A percentile compares a stretch with the other conserved stretches of the same genome.
Conservation (phyloP, 1,140 invertebrate genomes). For the Aphaenogaster floridana region DNA sequence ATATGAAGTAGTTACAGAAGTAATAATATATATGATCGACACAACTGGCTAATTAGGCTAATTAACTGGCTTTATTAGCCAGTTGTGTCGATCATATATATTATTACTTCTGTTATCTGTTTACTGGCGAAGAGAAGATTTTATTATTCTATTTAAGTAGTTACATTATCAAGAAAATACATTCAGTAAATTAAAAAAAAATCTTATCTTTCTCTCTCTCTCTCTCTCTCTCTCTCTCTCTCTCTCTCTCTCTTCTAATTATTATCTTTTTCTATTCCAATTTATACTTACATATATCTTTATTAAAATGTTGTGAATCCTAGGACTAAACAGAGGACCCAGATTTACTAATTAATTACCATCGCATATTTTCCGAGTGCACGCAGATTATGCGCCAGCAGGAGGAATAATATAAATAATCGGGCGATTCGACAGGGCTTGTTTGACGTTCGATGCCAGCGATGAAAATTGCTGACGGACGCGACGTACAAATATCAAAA, state of each 20-base stretch:
- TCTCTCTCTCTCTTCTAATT: background rate
- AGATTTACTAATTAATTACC: background rate
- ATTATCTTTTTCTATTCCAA: background rate
- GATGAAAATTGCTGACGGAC: conserved; percentile 63
- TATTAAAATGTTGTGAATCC: background rate
- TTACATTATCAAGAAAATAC: background rate
- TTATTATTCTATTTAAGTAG: too few species aligned
- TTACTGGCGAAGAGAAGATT: too few species aligned
- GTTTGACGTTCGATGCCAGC: background rate
- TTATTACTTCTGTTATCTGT: too few species aligned
- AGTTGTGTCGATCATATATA: too few species aligned
- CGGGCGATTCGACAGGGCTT: background rate
- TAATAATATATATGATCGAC: too few species aligned
- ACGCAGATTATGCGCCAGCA: background rate
- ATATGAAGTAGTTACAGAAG: background rate
- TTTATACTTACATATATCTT: too few species aligned
- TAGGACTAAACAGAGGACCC: background rate
- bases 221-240: background rate
- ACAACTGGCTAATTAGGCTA: too few species aligned
- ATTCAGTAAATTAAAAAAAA: background rate
- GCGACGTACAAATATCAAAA: conserved; percentile 53
- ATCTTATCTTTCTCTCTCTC: background rate
- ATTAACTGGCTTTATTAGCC: too few species aligned
- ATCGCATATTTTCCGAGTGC: background rate
- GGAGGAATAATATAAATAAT: background rate